Percentiles rank a stretch among this genome's conserved stretches.
Conservation (phyloP, 1,140 invertebrate species). For the Lepidostoma basale region DNA sequence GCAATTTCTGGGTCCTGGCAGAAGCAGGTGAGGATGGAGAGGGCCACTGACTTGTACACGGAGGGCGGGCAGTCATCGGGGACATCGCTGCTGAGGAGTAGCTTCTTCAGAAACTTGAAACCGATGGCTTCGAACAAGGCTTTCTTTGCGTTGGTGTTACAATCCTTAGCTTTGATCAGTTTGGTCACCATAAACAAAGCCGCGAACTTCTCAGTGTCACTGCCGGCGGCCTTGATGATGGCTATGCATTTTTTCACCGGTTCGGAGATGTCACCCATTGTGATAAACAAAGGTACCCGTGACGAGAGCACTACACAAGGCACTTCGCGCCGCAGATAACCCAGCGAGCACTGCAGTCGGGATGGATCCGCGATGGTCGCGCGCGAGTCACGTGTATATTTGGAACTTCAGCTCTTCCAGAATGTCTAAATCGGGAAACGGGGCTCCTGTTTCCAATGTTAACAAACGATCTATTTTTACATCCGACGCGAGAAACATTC, state of each 20-base stretch:
- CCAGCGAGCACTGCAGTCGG: conserved; percentile 21
- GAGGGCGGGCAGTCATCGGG: conserved; percentile 83
- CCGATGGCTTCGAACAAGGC: conserved; percentile 88
- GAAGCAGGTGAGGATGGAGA: conserved; percentile 84
- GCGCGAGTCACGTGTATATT: conserved; percentile 61
- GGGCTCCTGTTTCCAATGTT: conserved; percentile 50
- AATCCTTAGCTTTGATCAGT: conserved; percentile 79
- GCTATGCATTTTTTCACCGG: conserved; percentile 80
- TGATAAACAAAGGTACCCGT: conserved; percentile 40
- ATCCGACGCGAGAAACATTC: conserved; percentile 25
- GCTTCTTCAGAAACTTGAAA: conserved; percentile 79
- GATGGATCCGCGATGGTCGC: not conserved
- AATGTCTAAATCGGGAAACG: conserved; percentile 62
- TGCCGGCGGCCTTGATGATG: conserved; percentile 76
- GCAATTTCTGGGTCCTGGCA: conserved; percentile 79
- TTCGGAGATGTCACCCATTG: conserved; percentile 68
- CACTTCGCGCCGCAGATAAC: conserved; percentile 10
- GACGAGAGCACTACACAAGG: not conserved
- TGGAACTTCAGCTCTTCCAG: conserved; percentile 60
- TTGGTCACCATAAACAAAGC: conserved; percentile 90
- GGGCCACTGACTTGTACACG: conserved; percentile 87
- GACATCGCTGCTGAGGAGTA: conserved; percentile 75
- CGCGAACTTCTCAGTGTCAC: conserved; percentile 90
- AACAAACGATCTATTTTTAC: conserved; percentile 38
- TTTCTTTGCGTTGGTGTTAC: conserved; percentile 72